Conservation (phyloP, 2,888 invertebrate species). For the Furcula furcula region DNA sequence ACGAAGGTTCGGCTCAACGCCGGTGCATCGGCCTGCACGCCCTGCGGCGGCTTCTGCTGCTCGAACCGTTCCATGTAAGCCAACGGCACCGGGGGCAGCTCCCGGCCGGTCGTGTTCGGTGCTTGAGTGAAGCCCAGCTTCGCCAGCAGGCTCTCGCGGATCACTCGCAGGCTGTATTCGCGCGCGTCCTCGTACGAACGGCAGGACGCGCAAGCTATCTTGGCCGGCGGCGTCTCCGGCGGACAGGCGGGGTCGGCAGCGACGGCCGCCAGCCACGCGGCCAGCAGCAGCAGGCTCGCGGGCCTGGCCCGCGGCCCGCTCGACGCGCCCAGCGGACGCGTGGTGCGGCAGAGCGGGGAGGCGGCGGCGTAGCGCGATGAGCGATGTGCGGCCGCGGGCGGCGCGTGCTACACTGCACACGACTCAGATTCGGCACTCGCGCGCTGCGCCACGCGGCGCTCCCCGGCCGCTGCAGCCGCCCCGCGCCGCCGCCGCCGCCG, state of each 20-base stretch:
- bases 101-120: constrained; percentile 84
- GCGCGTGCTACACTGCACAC: constrained; percentile 77
- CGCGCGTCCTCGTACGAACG: constrained; percentile 81
- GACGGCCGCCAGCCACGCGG: constrained; percentile 74
- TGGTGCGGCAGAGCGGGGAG: constrained; percentile 78
- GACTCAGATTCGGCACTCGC: constrained; percentile 47
- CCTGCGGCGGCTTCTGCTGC: constrained; percentile 78
- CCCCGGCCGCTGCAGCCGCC: constrained; percentile 23
- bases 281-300: constrained; percentile 80
- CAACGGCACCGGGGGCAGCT: constrained; percentile 81
- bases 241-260: constrained; percentile 68
- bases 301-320: constrained; percentile 81
- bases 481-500: constrained; percentile 35
- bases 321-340: constrained; percentile 80
- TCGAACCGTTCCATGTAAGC: constrained; percentile 77
- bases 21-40: constrained; percentile 83
- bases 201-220: constrained; percentile 77
- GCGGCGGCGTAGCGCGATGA: constrained; percentile 74
- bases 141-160: constrained; percentile 84
- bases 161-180: constrained; percentile 82
- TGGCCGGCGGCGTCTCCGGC: constrained; percentile 54
- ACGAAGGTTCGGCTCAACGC: constrained; percentile 74
- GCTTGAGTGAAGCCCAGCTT: constrained; percentile 83
- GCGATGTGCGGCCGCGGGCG: constrained; percentile 76
- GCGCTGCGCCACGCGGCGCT: constrained; percentile 34